Percentiles rank a stretch among this genome's conserved stretches.
phyloP scores from a whole-genome alignment of 2,888 invertebrate genomes.

The Oxytorus armatus region DNA sequence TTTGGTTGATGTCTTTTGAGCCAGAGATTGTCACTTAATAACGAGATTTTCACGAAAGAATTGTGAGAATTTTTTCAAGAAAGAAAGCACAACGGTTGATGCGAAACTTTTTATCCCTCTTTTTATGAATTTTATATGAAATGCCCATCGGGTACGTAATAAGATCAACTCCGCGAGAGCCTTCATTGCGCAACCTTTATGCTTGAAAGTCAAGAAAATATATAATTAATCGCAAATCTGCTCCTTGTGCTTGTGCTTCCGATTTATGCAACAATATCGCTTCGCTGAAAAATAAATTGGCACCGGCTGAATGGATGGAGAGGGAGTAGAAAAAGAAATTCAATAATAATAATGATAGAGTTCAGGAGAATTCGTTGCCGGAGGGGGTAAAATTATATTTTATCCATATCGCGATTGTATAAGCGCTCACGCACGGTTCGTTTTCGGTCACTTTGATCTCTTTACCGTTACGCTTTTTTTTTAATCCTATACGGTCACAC shows the following conservation, averaged over 20 bases:
- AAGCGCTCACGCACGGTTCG: neutral
- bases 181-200: neutral
- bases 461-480: neutral
- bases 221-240: conserved; percentile 1
- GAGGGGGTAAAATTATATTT: neutral
- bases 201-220: neutral
- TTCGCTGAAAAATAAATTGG: neutral
- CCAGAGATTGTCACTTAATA: conserved; percentile 42
- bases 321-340: neutral
- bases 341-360: neutral
- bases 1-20: conserved; percentile 9
- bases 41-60: conserved; percentile 32
- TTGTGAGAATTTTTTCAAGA: neutral
- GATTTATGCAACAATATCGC: conserved; percentile 1
- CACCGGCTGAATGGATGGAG: neutral
- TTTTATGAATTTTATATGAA: neutral
- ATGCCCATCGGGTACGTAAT: neutral
- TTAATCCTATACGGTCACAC: neutral
- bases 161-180: neutral
- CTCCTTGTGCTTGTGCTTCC: neutral
- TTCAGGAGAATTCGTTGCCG: conserved; percentile 4
- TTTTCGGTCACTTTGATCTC: neutral
- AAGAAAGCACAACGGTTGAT: neutral
- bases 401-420: neutral
- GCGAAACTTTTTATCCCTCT: conserved; percentile 18